Evolutionary conservation across 53 echinoderm and acorn worm species (phyloP), one percentile per base, ranked within the genome.

Genomic region (Temnopleurus reevesii): DNA sequence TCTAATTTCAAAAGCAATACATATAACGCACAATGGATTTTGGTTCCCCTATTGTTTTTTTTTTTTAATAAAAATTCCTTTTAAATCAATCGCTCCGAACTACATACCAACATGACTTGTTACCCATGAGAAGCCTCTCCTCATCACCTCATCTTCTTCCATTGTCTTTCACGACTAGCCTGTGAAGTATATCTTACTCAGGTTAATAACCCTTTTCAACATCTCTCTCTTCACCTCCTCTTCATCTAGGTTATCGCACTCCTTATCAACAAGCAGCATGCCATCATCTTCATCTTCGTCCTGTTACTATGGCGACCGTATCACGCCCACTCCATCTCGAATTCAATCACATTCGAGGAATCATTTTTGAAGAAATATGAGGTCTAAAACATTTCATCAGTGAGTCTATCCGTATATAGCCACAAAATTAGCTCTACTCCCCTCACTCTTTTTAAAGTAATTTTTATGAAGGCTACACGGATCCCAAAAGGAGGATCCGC

Each of bases 161-260:
- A 63, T 63, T 63, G 63, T 63, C 63, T 34, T 63, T 63, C 63
- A 17, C 17, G 34, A 63, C 63, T 34, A 63, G 34, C 34, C 63
- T 34, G 13, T 63, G 34, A 13, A 63, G 34, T 63, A 63, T 63
- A 63, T 63, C 63, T 63, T 34, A 63, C 63, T 17, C 63, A 63
- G 63, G 63, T 45, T 77, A 77, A 77, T 77, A 41, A 45, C 77
- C 77, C 77, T 45, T 77, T 77, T 45, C 77, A 77, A 43, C 53
- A 29, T 81, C 53, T 81, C 81, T 51, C 31, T 81, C 81, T 45
- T 28, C 81, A 81, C 81, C 81, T 81, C 81, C 81, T 81, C 81
- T 81, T 81, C 81, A 81, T 53, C 53, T 81, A 27, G 49, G 49
- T 81, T 81, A 81, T 81, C 81, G 47, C 81, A 18, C 53, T 81